phyloP scores from a whole-genome alignment of 2,888 invertebrate genomes.

The Euspilapteryx auroguttella region DNA sequence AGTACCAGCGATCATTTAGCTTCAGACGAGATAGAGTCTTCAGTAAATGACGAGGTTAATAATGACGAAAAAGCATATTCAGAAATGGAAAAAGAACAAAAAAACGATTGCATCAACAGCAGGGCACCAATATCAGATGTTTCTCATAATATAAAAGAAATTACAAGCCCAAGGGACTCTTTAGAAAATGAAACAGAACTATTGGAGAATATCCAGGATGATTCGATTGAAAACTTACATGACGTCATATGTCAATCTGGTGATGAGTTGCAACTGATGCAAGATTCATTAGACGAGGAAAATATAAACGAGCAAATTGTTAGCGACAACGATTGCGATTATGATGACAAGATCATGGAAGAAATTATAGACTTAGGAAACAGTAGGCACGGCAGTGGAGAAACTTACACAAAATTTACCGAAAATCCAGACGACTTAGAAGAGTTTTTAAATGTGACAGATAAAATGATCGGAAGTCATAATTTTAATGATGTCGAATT shows the following conservation, averaged over 20 bases:
- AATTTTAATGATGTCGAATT: conserved; percentile 14
- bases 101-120: background rate
- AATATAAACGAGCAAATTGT: background rate
- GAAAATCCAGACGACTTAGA: conserved; percentile 40
- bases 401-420: conserved; percentile 48
- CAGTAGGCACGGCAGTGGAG: conserved; percentile 36
- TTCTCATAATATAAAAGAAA: background rate
- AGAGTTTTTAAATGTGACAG: conserved; percentile 42
- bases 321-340: background rate
- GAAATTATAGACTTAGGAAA: conserved; percentile 17
- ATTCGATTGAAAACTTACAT: too few relatives aligned
- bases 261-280: too few relatives aligned
- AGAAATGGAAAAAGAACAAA: background rate
- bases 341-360: background rate
- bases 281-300: too few relatives aligned
- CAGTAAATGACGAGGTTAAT: background rate
- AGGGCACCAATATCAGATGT: background rate
- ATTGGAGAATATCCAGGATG: too few relatives aligned
- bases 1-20: background rate
- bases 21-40: background rate
- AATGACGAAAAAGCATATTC: background rate
- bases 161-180: background rate
- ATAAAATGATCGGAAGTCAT: conserved; percentile 26
- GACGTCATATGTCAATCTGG: too few relatives aligned
- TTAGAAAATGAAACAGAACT: too few relatives aligned